phyloP scores from a whole-genome alignment of 2,797 vertebrate genomes.

The Sarcophilus harrisii region DNA sequence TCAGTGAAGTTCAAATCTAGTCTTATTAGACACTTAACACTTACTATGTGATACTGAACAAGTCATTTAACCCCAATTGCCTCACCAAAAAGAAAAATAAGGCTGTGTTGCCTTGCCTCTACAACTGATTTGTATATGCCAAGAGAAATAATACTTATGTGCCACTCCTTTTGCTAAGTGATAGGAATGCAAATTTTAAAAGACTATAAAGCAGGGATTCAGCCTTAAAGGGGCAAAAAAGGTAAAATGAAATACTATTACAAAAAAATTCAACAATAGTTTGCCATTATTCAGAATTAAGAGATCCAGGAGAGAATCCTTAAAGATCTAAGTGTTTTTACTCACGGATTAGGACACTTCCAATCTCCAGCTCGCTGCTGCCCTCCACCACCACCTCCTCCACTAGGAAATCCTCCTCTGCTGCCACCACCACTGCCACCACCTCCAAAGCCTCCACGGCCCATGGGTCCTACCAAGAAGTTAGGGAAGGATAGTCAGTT shows the following conservation, averaged over 20 bases:
- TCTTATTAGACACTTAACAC: too few species aligned
- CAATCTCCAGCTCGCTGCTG: slow-evolving; percentile 94
- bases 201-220: neutral
- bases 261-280: neutral
- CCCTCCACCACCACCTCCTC: slow-evolving; percentile 87
- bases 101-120: too few species aligned
- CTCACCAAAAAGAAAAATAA: too few species aligned
- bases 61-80: too few species aligned
- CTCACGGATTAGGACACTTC: slow-evolving; percentile 94
- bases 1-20: too few species aligned
- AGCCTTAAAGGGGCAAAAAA: neutral
- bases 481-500: rapidly evolving
- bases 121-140: too few species aligned
- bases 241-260: neutral
- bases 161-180: neutral
- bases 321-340: slow-evolving; percentile 2
- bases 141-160: too few species aligned
- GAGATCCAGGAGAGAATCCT: neutral
- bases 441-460: slow-evolving; percentile 90
- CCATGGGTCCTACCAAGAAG: slow-evolving; percentile 86
- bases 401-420: slow-evolving; percentile 87
- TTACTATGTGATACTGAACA: too few species aligned
- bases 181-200: neutral
- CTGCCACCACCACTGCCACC: slow-evolving; percentile 82
- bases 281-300: neutral